Base-by-base conservation (phyloP, 2,797 vertebrate genomes). In the Pantherophis alleghaniensis region DNA sequence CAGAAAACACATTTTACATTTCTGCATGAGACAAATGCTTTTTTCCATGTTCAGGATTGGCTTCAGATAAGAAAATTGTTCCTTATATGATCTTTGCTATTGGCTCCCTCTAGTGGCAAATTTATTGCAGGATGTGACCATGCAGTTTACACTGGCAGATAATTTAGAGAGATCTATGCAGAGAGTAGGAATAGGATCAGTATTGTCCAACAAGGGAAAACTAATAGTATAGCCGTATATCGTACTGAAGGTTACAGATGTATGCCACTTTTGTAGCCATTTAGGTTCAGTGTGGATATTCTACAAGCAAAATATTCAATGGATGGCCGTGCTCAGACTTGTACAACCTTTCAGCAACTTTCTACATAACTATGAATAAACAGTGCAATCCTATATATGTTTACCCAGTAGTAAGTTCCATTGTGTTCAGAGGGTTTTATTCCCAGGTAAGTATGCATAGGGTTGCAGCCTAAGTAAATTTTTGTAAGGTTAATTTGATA, bases 61-160 rank as follows among this genome's bases (percentile, higher is more conserved):
- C 90, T 95, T 32, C 69, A 89, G 90, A 89, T 89, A 87, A 60
- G 32, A 57, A 95, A 94, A 90, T 37, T 32, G 89, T 22, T 79
- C n/a, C 28, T 66, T 83, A 51, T 87, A 26, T 93, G 22, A 94
- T 59, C 83, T 42, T 57, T 96, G 94, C 94, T 89, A 51, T 61
- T 93, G 92, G 86, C 95, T 90, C 96, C 96, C 96, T 95, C 96
- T 97, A 95, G 96, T 95, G 96, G 96, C 89, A 92, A 5, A 11
- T 95, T 59, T 55, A 47, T 1, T 57, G 26, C 24, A 88, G 0
- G 0, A 66, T 88, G 86, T 28, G 6, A 55, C n/a, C n/a, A 37
- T 20, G 18, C 28, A 88, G n/a, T 79, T 88, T 93, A 37, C 56
- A 28, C 2, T 91, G 74, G 47, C 37, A 83, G 74, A 12, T 83